Base-by-base conservation (phyloP, 2,888 invertebrate genomes). In the Anorthoa munda region DNA sequence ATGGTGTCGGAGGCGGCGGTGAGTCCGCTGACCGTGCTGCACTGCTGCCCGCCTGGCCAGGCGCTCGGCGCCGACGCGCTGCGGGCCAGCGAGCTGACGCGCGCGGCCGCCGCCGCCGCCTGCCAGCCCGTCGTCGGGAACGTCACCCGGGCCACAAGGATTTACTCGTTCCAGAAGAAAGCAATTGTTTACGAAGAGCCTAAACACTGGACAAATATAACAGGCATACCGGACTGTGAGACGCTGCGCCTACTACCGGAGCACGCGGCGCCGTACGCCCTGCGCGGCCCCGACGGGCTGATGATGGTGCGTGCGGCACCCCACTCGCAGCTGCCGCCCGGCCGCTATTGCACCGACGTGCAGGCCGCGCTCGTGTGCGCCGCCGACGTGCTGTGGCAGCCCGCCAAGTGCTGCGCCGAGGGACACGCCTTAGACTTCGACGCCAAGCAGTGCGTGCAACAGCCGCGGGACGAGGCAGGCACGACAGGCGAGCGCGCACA, bases 401-500 rank as follows among this genome's bases (percentile, higher is more conserved):
- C 80, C 90, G 95, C 96, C 89, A 98, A 98, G 92, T 98, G 98
- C 89, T 98, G 98, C 91, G 97, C 97, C 4, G 95, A 95, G 66
- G 96, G 97, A 65, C 97, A 97, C 13, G 97, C 96, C 66, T 98
- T 97, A 97, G 90, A 97, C 97, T 98, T 97, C 97, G 90, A 97
- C 97, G 90, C 94, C 87, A 73, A 95, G 93, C 88, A 95, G 89
- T 91, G 96, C 95, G 82, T 97, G 96, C 91, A 26, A 18, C 63
- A 93, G 90, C 39, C 39, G 39, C 39, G 39, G 39, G 39, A 9
- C 7, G 39, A 39, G 9, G 39, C 9, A 1, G 12, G 51, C n/a
- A 13, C 55, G 55, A 17, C 55, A 39, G n/a, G n/a, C 18, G 12
- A n/a, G 5, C 4, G 31, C 31, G 13, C 12, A 13, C 84, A 89